Evolutionary conservation across 2,888 invertebrate species (phyloP).

Genomic region (Aromia moschata): DNA sequence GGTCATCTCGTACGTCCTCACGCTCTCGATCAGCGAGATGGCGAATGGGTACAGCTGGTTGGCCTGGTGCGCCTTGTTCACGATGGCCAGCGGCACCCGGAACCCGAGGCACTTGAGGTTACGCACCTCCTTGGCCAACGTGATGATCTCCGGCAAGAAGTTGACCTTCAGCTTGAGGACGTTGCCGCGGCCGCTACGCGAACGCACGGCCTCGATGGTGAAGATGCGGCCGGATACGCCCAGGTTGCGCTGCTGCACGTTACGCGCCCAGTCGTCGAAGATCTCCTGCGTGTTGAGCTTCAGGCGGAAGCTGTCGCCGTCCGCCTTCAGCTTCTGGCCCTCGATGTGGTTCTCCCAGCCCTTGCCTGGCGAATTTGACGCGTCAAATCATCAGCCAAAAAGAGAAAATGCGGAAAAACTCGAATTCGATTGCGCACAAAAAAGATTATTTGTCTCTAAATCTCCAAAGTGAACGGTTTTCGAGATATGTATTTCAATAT

Average conservation of each 20-base stretch:
- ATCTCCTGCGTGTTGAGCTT: slow-evolving; percentile 97
- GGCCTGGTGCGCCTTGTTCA: slow-evolving; percentile 99
- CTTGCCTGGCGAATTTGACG: slow-evolving; percentile 76
- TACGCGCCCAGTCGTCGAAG: slow-evolving; percentile 97
- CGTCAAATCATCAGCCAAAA: no score
- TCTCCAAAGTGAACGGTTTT: no score
- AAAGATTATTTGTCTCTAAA: no score
- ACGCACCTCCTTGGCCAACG: slow-evolving; percentile 96
- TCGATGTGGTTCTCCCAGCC: slow-evolving; percentile 99
- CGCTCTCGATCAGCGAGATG: slow-evolving; percentile 97
- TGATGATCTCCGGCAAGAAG: slow-evolving; percentile 98
- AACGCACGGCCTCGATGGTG: slow-evolving; percentile 85
- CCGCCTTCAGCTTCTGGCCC: slow-evolving; percentile 96
- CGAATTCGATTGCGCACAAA: no score
- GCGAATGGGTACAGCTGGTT: slow-evolving; percentile 99
- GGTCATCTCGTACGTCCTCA: slow-evolving; percentile 95
- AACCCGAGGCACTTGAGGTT: slow-evolving; percentile 96
- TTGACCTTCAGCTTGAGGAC: slow-evolving; percentile 92
- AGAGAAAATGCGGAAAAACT: no score
- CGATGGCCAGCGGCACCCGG: slow-evolving; percentile 96
- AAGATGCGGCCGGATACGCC: slow-evolving; percentile 95
- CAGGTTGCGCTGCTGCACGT: slow-evolving; percentile 92
- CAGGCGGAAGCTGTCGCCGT: slow-evolving; percentile 96
- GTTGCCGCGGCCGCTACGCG: slow-evolving; percentile 81
- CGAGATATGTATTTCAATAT: no score